A percentile compares a stretch with the other conserved stretches of the same genome.
Evolutionary conservation across 2,888 invertebrate genomes (phyloP).

Genomic region (Drosophila kokeensis): DNA sequence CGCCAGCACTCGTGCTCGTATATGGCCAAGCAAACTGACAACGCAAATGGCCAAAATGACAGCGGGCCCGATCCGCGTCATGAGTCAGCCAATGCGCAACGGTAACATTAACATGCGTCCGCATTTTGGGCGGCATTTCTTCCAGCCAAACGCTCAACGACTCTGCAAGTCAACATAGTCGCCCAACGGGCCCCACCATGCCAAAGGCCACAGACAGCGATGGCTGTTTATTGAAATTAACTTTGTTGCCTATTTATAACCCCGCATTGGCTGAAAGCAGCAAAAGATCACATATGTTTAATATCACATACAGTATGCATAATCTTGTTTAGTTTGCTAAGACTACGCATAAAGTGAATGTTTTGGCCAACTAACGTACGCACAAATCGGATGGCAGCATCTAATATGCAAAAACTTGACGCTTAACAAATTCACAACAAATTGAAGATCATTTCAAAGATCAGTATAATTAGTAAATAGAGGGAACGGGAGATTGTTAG

Average conservation of each 20-base stretch:
- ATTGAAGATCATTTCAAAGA: background rate
- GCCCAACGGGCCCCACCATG: constrained; percentile 47
- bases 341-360: background rate
- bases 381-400: background rate
- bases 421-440: background rate
- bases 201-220: constrained; percentile 65
- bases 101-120: constrained; percentile 76
- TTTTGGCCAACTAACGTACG: constrained; percentile 1
- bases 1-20: constrained; percentile 48
- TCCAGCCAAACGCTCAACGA: constrained; percentile 23
- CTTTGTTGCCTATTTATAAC: constrained; percentile 47
- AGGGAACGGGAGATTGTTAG: background rate
- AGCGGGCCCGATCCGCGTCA: constrained; percentile 69
- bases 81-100: constrained; percentile 79
- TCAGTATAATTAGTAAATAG: background rate
- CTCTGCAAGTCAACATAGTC: constrained; percentile 33
- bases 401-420: constrained; percentile 2
- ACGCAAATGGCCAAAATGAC: constrained; percentile 81
- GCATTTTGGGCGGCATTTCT: constrained; percentile 70
- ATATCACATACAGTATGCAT: constrained; percentile 8
- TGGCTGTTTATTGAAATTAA: constrained; percentile 76
- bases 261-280: constrained; percentile 10
- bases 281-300: constrained; percentile 14
- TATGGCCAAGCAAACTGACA: constrained; percentile 77
- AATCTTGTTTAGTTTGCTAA: constrained; percentile 18